A percentile compares a stretch with the other conserved stretches of the same genome.
These are phyloP conservation scores for Drosophila multiciliata DNA, from an alignment of 2,888 invertebrate genomes.

Conservation along the genomic window DNA sequence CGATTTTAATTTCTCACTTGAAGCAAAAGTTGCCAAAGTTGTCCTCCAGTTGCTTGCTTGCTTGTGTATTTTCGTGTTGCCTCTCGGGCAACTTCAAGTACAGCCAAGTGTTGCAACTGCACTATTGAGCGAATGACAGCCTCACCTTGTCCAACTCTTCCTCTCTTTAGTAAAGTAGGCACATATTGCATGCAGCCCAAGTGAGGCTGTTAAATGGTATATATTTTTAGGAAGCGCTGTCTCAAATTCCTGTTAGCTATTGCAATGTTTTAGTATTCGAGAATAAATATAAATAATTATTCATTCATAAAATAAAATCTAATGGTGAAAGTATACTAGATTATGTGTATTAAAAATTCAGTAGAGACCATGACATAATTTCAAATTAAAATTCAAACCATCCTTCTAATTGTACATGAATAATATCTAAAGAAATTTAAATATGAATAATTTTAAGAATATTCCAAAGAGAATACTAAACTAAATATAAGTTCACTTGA, in stretches of 20 bases:
- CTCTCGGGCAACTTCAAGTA: conserved; percentile 69
- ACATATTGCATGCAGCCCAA: conserved; percentile 4
- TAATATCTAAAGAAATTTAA: background rate
- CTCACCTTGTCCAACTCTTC: background rate
- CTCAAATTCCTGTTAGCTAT: background rate
- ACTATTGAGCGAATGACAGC: conserved; percentile 36
- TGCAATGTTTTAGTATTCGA: background rate
- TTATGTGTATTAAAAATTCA: background rate
- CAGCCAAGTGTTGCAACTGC: conserved; percentile 58
- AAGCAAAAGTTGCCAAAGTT: conserved; percentile 80
- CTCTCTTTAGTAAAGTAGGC: background rate
- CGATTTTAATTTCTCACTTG: conserved; percentile 79
- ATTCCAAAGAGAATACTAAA: background rate
- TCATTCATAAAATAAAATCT: background rate
- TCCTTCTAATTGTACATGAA: background rate
- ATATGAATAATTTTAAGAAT: background rate
- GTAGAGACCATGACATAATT: background rate
- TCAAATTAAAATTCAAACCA: background rate
- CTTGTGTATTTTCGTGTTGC: conserved; percentile 21
- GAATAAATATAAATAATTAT: background rate
- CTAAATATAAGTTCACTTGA: background rate
- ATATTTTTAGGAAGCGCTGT: background rate
- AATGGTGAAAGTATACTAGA: background rate
- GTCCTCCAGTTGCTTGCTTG: conserved; percentile 45
- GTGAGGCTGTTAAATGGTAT: background rate